Percentiles rank a stretch among this genome's conserved stretches.
Conservation (phyloP, 2,113 vertebrate genomes). For the Alexandromys fortis region DNA sequence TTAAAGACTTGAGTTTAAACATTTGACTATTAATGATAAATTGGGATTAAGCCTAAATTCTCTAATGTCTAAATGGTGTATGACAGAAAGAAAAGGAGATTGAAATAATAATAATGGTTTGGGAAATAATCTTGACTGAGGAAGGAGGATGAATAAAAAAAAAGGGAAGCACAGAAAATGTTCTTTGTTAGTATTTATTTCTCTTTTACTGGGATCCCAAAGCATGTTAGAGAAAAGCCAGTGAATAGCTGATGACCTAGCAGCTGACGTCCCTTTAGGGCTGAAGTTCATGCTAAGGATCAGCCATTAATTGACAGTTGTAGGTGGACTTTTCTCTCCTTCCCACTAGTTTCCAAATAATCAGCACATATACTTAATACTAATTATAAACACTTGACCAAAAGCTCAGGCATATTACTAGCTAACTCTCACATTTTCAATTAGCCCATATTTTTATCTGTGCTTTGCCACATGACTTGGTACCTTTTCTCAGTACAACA, state of each 20-base stretch:
- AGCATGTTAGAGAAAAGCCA: neutral
- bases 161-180: neutral
- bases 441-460: too few relatives aligned
- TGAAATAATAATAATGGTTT: neutral
- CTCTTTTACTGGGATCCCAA: neutral
- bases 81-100: neutral
- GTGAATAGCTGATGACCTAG: neutral
- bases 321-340: too few relatives aligned
- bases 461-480: too few relatives aligned
- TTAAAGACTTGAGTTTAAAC: neutral
- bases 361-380: too few relatives aligned
- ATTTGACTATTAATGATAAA: neutral
- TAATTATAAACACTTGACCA: too few relatives aligned
- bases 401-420: too few relatives aligned
- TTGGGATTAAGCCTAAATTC: neutral
- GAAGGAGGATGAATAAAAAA: neutral
- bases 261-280: neutral
- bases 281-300: neutral
- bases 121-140: neutral
- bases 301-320: neutral
- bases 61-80: neutral
- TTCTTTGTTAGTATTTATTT: conserved; percentile 1
- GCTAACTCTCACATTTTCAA: too few relatives aligned
- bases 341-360: too few relatives aligned
- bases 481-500: too few relatives aligned